Base-by-base conservation (phyloP, 2,888 invertebrate genomes). In the Lucinisca nassula region DNA sequence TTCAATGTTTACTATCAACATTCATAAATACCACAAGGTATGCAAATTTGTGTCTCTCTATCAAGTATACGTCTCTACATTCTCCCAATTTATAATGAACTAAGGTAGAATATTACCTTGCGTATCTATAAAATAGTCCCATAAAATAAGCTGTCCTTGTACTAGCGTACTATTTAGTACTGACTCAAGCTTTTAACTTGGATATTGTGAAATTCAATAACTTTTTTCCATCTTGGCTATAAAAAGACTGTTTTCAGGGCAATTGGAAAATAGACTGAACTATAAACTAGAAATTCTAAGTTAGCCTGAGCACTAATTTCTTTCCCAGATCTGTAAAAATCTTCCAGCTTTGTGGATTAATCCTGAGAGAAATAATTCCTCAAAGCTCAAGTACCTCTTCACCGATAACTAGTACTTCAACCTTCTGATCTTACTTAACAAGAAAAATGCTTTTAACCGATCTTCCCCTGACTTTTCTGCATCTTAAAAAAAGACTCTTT, bases 1-100 rank as follows among this genome's bases (percentile, higher is more conserved):
- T 35, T 67, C 35, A 67, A 32, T 67, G 35, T 67, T 67, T 67
- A 67, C 67, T 67, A 67, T 67, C 67, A 67, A 67, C 67, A 67
- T 67, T 35, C n/a, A 58, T 27, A 58, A 67, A 67, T 67, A 67
- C 67, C 21, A 35, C 30, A 32, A 67, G 67, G 67, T 67, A 67
- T 67, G 67, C 67, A 67, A 67, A 67, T 67, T 67, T 67, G 35
- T 35, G 67, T 67, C 35, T 67, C 67, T 67, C 21, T 67, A 67
- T 30, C 67, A 6, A 67, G 17, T 67, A 24, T 35, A 24, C 3
- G 67, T 35, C 4, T 32, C 32, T 6, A 32, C 35, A 17, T 35
- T 3, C 24, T 35, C 67, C 35, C 67, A 32, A 67, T 35, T 67
- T 35, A 67, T 35, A 67, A 35, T 67, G 35, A 67, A 67, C 67